Percentiles rank a stretch among this genome's conserved stretches.
Evolutionary conservation across 2,797 vertebrate genomes (phyloP).

Genomic region (Dipus sagitta): DNA sequence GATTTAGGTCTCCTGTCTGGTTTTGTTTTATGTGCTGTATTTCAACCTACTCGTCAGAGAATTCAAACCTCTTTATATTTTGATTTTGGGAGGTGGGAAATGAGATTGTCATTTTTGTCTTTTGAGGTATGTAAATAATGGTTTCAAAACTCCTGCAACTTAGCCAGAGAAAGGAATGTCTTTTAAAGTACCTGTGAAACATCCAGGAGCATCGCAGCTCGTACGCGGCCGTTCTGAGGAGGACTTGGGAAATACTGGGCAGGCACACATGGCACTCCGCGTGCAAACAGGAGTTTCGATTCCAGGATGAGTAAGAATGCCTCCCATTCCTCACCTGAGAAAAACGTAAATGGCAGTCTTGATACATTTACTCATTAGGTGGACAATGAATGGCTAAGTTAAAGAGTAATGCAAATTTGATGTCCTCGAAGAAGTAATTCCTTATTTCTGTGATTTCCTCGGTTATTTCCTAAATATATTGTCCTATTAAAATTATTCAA

Average conservation of each 20-base stretch:
- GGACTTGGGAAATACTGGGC: conserved; percentile 2
- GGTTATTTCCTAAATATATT: conserved; percentile 28
- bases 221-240: not conserved
- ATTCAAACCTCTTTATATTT: not conserved
- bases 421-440: conserved; percentile 28
- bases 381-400: conserved; percentile 9
- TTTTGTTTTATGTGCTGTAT: not conserved
- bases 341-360: not conserved
- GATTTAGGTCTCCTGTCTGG: not conserved
- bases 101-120: conserved; percentile 22
- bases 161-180: not conserved
- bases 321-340: not conserved
- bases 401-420: conserved; percentile 15
- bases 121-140: not conserved
- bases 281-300: not conserved
- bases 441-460: conserved; percentile 24
- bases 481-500: conserved; percentile 14
- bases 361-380: not conserved
- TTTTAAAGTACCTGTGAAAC: conserved; percentile 21
- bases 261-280: not conserved
- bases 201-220: not conserved
- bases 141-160: not conserved
- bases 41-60: not conserved
- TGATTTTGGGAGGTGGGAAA: conserved; percentile 13
- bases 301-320: not conserved